Conservation (phyloP, 2,797 vertebrate species). For the Pachyuromys duprasi region DNA sequence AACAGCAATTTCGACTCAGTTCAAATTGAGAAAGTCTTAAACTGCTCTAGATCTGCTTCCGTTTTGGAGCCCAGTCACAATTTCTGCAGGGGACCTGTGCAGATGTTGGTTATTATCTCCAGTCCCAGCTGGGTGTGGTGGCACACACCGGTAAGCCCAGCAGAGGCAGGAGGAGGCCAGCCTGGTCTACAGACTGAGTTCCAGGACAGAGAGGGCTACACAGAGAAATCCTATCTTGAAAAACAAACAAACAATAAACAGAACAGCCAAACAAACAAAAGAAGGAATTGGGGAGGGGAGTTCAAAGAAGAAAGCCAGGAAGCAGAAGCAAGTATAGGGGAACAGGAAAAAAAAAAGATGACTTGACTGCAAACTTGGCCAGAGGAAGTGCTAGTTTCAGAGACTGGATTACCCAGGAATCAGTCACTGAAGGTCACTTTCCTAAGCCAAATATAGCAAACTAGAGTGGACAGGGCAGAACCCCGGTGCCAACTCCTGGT, state of each 20-base stretch:
- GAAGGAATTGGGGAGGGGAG: background rate
- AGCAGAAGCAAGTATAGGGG: slow-evolving; percentile 36
- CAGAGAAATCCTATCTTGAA: background rate
- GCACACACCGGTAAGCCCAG: background rate
- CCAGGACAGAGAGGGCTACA: background rate
- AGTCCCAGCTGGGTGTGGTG: background rate
- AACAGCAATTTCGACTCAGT: slow-evolving; percentile 42
- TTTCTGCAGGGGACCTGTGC: slow-evolving; percentile 4
- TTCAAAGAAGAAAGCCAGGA: slow-evolving; percentile 27
- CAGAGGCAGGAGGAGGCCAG: background rate
- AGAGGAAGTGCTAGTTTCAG: background rate
- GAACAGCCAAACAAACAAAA: background rate
- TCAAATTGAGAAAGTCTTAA: background rate
- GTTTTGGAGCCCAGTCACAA: background rate
- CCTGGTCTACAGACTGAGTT: background rate
- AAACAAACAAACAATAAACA: background rate
- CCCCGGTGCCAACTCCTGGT: background rate
- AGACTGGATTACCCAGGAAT: background rate
- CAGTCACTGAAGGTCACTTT: slow-evolving; percentile 37
- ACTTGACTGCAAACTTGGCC: background rate
- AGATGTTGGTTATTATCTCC: slow-evolving; percentile 4
- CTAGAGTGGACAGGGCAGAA: background rate
- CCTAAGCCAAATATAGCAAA: slow-evolving; percentile 49
- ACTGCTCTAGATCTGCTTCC: background rate
- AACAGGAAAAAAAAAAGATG: background rate